These are phyloP conservation scores for Ooceraea biroi DNA, from an alignment of 1,140 invertebrate genomes.

Conservation along the genomic window DNA sequence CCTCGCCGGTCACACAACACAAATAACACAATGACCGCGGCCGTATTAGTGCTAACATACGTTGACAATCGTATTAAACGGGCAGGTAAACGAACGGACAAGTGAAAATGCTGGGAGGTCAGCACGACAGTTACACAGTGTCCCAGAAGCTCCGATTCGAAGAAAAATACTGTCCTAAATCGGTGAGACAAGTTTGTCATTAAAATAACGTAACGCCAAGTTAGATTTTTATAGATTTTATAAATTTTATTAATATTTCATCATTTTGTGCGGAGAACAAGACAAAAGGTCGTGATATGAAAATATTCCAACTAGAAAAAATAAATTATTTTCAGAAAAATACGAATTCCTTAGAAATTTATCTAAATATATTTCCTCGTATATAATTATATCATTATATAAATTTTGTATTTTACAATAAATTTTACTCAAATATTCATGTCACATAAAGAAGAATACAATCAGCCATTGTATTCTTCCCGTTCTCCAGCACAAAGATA, in stretches of 20 bases:
- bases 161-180: background rate
- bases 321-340: too few relatives aligned
- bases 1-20: background rate
- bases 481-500: background rate
- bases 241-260: too few relatives aligned
- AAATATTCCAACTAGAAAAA: too few relatives aligned
- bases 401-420: too few relatives aligned
- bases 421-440: too few relatives aligned
- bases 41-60: background rate
- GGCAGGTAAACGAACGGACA: conserved; percentile 51
- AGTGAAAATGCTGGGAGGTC: conserved; percentile 47
- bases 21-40: conserved; percentile 9
- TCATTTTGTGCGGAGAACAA: too few relatives aligned
- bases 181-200: background rate
- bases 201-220: background rate
- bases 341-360: too few relatives aligned
- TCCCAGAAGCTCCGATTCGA: background rate
- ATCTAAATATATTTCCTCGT: too few relatives aligned
- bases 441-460: too few relatives aligned
- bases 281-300: too few relatives aligned
- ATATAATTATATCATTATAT: too few relatives aligned
- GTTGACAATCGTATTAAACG: conserved; percentile 44
- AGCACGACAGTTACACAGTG: conserved; percentile 11
- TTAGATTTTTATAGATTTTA: background rate
- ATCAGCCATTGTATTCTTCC: too few relatives aligned